Conservation (phyloP, 2,113 vertebrate species). For the Garra rufa region DNA sequence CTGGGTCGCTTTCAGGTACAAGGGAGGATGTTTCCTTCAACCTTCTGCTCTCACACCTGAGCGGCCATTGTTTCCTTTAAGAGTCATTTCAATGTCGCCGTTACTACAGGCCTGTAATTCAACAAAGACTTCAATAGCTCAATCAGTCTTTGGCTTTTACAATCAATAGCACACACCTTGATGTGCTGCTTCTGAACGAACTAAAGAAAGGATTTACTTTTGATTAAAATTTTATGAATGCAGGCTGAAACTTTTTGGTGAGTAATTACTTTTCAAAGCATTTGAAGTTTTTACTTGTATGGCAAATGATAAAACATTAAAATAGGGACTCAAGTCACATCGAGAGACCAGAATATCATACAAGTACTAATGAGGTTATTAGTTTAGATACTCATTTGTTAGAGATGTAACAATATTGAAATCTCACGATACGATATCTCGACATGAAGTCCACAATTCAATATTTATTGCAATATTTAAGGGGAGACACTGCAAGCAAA, state of each 20-base stretch:
- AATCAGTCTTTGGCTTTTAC: background rate
- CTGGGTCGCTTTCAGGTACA: background rate
- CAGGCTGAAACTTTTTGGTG: background rate
- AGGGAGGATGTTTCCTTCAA: background rate
- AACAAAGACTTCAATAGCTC: background rate
- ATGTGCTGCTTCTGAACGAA: background rate
- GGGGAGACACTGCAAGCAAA: no score
- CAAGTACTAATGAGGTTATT: background rate
- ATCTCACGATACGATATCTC: no score
- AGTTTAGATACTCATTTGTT: no score
- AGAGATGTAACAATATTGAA: no score
- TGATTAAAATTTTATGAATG: background rate
- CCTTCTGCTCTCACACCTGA: background rate
- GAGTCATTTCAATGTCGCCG: no score
- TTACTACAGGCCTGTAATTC: background rate
- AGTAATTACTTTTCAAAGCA: constrained; percentile 3
- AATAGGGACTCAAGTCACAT: background rate
- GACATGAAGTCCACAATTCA: no score
- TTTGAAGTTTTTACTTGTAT: background rate
- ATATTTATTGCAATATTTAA: no score
- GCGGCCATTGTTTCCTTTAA: background rate
- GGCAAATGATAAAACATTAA: background rate
- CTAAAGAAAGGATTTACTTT: background rate
- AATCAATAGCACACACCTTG: background rate
- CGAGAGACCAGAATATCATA: background rate